Percentiles rank a stretch among this genome's conserved stretches.
These are phyloP conservation scores for Drosophila picticornis DNA, from an alignment of 2,888 invertebrate genomes.

Conservation along the genomic window DNA sequence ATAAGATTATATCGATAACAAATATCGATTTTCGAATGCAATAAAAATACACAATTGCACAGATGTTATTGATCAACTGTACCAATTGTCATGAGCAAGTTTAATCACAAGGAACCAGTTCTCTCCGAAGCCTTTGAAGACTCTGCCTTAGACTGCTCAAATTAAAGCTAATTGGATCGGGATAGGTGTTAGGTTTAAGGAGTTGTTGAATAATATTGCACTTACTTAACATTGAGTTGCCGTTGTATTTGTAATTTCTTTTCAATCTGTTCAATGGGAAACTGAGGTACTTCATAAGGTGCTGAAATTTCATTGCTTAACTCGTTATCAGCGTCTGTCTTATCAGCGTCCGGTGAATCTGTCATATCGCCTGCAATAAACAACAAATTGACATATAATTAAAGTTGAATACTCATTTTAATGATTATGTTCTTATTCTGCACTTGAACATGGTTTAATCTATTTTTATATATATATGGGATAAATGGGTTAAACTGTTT, in stretches of 20 bases:
- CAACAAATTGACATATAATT: conserved; percentile 34
- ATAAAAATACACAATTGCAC: too few species aligned
- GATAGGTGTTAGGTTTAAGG: background rate
- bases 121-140: background rate
- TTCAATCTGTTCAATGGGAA: conserved; percentile 98
- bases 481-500: background rate
- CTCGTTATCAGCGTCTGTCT: conserved; percentile 61
- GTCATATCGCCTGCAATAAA: conserved; percentile 71
- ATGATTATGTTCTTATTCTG: background rate
- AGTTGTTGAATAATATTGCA: conserved; percentile 63
- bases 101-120: background rate
- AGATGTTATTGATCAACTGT: too few species aligned
- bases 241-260: conserved; percentile 95
- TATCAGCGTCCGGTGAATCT: conserved; percentile 62
- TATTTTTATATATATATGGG: background rate
- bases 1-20: too few species aligned
- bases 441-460: background rate
- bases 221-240: conserved; percentile 95
- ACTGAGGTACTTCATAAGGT: conserved; percentile 98
- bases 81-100: background rate
- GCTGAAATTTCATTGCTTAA: conserved; percentile 94
- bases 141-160: background rate
- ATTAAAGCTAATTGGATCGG: background rate
- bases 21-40: too few species aligned
- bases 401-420: background rate